A percentile compares a stretch with the other conserved stretches of the same genome.
Evolutionary conservation across 2,888 invertebrate genomes (phyloP).

Genomic region (Drosophila mettleri): DNA sequence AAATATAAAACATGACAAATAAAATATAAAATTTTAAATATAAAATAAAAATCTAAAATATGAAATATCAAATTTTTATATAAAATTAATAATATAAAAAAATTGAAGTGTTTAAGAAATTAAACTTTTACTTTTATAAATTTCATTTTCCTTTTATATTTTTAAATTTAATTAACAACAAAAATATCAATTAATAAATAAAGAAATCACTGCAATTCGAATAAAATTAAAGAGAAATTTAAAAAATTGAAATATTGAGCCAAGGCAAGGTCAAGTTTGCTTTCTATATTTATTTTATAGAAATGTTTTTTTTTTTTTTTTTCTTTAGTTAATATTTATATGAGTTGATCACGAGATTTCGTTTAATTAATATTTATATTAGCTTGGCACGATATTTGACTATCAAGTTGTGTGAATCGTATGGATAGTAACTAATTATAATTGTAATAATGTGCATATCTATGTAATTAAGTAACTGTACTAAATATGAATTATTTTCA

Average conservation of each 20-base stretch:
- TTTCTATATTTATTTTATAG: no score
- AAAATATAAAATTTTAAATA: no score
- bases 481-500: constrained; percentile 52
- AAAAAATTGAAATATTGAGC: neutral
- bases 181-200: no score
- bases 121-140: no score
- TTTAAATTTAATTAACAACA: no score
- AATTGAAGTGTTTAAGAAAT: no score
- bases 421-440: constrained; percentile 30
- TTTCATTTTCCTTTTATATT: no score
- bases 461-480: constrained; percentile 15
- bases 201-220: neutral
- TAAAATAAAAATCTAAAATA: no score
- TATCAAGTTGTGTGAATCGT: constrained; percentile 15
- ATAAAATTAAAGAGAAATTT: neutral
- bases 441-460: constrained; percentile 11
- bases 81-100: no score
- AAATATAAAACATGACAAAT: no score
- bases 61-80: no score
- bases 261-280: neutral
- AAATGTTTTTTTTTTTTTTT: neutral
- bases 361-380: neutral
- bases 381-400: neutral
- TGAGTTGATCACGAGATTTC: neutral
- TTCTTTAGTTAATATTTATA: neutral